Evolutionary conservation across 2,113 vertebrate genomes (phyloP).

Genomic region (Meles meles): DNA sequence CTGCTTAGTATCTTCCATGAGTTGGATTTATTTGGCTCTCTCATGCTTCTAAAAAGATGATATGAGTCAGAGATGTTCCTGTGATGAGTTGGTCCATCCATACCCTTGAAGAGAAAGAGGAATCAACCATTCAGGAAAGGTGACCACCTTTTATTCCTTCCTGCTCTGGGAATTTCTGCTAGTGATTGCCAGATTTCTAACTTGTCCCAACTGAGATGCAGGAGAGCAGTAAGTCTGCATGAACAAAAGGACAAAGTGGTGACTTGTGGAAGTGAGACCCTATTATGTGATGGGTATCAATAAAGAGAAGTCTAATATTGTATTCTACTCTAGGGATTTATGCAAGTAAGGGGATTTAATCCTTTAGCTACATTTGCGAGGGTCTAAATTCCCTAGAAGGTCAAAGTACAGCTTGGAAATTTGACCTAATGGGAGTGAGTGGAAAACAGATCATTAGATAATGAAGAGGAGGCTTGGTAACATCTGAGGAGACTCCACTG

Average conservation of each 20-base stretch:
- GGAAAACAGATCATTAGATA: neutral
- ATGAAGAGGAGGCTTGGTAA: neutral
- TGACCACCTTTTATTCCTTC: neutral
- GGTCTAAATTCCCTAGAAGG: neutral
- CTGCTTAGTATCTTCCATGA: neutral
- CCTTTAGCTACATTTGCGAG: neutral
- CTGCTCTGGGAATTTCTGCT: neutral
- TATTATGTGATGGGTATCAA: rapidly evolving
- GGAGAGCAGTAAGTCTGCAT: neutral
- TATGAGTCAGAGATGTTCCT: neutral
- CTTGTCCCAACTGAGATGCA: neutral
- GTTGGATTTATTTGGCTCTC: neutral
- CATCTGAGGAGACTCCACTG: neutral
- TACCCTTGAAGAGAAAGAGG: neutral
- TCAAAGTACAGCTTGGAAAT: neutral
- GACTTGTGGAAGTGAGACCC: no score
- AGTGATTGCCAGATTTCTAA: neutral
- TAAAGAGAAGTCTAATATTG: neutral
- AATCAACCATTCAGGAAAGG: neutral
- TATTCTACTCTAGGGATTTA: neutral
- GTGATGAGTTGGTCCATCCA: neutral
- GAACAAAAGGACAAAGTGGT: neutral
- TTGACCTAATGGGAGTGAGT: neutral
- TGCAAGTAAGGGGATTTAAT: neutral
- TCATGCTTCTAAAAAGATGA: neutral